Evolutionary conservation across 2,113 vertebrate genomes (phyloP).

Genomic region (Pollimyrus isidori): DNA sequence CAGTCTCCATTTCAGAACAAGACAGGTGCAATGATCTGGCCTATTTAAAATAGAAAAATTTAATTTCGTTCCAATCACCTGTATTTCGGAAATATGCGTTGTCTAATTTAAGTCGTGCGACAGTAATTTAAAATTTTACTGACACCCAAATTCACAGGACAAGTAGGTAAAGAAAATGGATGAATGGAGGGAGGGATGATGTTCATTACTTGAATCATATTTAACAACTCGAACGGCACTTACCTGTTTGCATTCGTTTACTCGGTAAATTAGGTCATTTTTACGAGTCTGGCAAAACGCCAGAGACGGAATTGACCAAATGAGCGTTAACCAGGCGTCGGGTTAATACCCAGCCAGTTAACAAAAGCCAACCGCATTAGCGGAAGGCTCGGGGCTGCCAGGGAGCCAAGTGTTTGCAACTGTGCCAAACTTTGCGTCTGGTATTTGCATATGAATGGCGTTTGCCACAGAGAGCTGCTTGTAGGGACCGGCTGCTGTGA

Average conservation of each 20-base stretch:
- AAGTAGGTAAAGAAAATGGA: not conserved
- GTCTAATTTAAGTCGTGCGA: not conserved
- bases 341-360: constrained; percentile 50
- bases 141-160: not conserved
- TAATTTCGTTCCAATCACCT: constrained; percentile 37
- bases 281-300: constrained; percentile 44
- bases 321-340: constrained; percentile 52
- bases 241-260: not conserved
- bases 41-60: constrained; percentile 22
- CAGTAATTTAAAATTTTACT: not conserved
- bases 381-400: constrained; percentile 37
- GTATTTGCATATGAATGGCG: constrained; percentile 72
- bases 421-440: constrained; percentile 57
- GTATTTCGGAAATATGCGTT: not conserved
- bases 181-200: not conserved
- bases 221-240: not conserved
- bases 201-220: not conserved
- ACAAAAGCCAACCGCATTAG: constrained; percentile 48
- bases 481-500: constrained; percentile 44
- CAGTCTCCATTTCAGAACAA: constrained; percentile 43
- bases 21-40: constrained; percentile 46
- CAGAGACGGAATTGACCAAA: constrained; percentile 53
- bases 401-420: constrained; percentile 52
- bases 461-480: constrained; percentile 56
- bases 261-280: constrained; percentile 19